Evolutionary conservation across 2,888 invertebrate genomes (phyloP).

Genomic region (Ochlodes sylvanus): DNA sequence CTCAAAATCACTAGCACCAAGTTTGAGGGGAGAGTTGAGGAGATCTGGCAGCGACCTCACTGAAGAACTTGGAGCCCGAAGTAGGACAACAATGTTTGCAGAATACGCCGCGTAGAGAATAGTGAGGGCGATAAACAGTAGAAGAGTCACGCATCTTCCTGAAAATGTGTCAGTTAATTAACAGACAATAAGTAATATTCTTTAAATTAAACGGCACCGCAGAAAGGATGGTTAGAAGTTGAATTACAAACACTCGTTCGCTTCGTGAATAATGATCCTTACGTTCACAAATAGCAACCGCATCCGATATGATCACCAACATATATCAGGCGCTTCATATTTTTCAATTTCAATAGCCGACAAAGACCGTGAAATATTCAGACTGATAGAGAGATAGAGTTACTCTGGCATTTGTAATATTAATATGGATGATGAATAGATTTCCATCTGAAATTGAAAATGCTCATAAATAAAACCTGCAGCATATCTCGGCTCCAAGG

Average conservation of each 20-base stretch:
- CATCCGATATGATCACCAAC: too few species aligned
- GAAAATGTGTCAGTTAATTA: conserved; percentile 29
- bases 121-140: conserved; percentile 84
- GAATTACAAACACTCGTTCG: too few species aligned
- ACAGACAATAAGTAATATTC: background rate
- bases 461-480: conserved; percentile 58
- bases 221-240: too few species aligned
- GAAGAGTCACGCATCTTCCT: conserved; percentile 85
- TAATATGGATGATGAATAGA: too few species aligned
- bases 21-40: conserved; percentile 84
- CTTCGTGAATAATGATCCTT: too few species aligned
- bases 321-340: too few species aligned
- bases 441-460: background rate
- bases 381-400: too few species aligned
- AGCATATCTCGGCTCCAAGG: conserved; percentile 78
- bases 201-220: too few species aligned
- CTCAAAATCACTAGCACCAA: conserved; percentile 86
- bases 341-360: too few species aligned
- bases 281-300: too few species aligned
- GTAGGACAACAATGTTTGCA: conserved; percentile 86
- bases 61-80: conserved; percentile 87
- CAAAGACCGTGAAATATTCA: too few species aligned
- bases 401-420: too few species aligned
- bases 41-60: conserved; percentile 85
- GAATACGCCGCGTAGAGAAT: conserved; percentile 88